phyloP scores from a whole-genome alignment of 1,140 invertebrate genomes.

The Solen grandis region DNA sequence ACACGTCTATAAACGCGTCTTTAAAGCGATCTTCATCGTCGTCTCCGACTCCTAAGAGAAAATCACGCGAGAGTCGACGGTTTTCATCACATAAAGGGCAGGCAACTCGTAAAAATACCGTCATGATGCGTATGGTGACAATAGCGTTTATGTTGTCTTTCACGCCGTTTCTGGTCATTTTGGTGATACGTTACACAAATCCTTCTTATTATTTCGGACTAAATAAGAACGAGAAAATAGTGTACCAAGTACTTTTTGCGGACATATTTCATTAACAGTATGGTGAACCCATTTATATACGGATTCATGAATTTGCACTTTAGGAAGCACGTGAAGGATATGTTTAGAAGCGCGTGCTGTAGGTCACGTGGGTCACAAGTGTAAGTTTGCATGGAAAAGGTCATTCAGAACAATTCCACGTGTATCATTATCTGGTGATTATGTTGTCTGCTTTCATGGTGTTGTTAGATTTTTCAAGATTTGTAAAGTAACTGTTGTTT shows the following conservation, averaged over 20 bases:
- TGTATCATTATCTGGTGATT: no score
- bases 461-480: no score
- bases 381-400: no score
- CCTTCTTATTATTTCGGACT: slow-evolving; percentile 5
- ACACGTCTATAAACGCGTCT: not conserved
- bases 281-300: slow-evolving; percentile 51
- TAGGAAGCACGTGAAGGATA: slow-evolving; percentile 26
- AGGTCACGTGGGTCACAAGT: no score
- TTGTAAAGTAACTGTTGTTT: no score
- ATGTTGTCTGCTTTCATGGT: no score
- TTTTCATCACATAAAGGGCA: slow-evolving; percentile 23
- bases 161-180: slow-evolving; percentile 41
- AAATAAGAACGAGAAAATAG: slow-evolving; percentile 13
- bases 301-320: slow-evolving; percentile 47
- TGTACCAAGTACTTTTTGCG: slow-evolving; percentile 37
- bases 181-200: slow-evolving; percentile 34
- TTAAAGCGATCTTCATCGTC: not conserved
- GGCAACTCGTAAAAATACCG: slow-evolving; percentile 42
- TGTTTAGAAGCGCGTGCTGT: slow-evolving; percentile 32
- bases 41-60: not conserved
- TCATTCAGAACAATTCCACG: no score
- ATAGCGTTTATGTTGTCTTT: slow-evolving; percentile 50
- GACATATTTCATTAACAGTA: slow-evolving; percentile 50
- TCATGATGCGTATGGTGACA: slow-evolving; percentile 55
- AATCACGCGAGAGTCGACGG: not conserved